Conservation (phyloP, 2,888 invertebrate genomes). For the Drosophila acutilabella region DNA sequence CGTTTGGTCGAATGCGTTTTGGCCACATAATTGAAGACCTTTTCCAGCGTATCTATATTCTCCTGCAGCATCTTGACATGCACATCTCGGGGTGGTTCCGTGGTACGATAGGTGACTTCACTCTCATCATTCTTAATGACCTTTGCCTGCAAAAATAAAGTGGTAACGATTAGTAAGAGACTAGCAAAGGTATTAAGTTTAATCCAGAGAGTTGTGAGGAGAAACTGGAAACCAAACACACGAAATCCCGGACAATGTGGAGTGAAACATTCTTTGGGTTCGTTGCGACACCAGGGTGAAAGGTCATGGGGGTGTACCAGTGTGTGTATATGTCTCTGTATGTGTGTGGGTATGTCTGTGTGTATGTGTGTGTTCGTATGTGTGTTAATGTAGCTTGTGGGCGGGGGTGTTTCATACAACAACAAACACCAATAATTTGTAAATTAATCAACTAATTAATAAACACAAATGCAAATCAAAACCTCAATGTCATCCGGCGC, state of each 20-base stretch:
- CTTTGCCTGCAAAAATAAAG: constrained; percentile 87
- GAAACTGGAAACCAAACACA: constrained; percentile 2
- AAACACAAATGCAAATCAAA: constrained; percentile 60
- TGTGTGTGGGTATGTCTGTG: constrained; percentile 1
- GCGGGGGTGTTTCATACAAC: constrained; percentile 43
- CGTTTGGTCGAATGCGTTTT: constrained; percentile 90
- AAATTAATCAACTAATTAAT: constrained; percentile 20
- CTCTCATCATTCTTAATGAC: constrained; percentile 88
- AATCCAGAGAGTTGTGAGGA: constrained; percentile 2
- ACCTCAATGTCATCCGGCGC: constrained; percentile 83
- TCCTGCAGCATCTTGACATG: constrained; percentile 91
- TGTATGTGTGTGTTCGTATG: neutral
- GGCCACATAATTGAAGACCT: constrained; percentile 92
- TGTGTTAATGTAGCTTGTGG: neutral
- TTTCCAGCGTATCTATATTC: constrained; percentile 92
- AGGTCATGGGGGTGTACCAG: neutral
- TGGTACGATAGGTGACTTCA: constrained; percentile 90
- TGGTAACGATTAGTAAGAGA: neutral
- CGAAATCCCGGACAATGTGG: neutral
- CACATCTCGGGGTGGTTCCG: constrained; percentile 89
- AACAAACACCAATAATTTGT: constrained; percentile 34
- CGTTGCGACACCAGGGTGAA: constrained; percentile 8
- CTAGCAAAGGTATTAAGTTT: neutral
- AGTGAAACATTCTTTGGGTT: neutral
- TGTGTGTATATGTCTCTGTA: neutral